phyloP scores from a whole-genome alignment of 2,797 vertebrate species.

The Spheniscus humboldti region DNA sequence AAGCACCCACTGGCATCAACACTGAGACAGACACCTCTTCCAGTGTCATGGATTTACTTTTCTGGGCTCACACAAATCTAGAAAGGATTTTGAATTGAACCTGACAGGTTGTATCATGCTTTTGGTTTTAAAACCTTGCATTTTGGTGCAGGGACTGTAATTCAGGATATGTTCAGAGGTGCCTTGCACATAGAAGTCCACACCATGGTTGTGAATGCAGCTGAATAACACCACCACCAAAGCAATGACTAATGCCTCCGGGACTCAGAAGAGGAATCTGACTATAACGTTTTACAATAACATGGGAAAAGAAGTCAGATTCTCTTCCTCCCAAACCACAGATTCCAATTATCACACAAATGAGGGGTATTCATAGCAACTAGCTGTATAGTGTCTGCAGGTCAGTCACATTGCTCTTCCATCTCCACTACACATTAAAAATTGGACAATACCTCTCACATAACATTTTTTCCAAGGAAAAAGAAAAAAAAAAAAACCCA shows the following conservation, averaged over 20 bases:
- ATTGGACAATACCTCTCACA: rapidly evolving
- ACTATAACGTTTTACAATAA: neutral
- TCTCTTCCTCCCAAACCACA: neutral
- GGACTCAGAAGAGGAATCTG: neutral
- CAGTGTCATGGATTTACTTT: neutral
- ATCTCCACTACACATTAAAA: neutral
- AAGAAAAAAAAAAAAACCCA: neutral
- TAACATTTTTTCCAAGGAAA: neutral
- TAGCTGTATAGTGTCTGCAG: neutral
- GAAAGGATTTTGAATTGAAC: neutral
- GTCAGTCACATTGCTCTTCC: neutral
- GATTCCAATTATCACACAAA: neutral
- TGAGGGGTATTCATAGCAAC: neutral
- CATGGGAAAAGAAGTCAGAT: neutral
- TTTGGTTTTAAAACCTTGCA: neutral
- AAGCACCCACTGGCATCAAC: neutral
- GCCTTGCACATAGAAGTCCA: neutral
- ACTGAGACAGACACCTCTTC: neutral
- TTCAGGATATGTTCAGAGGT: neutral
- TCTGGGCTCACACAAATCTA: neutral
- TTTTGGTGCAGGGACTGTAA: neutral
- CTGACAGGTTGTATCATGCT: neutral
- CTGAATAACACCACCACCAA: neutral
- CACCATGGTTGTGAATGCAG: neutral
- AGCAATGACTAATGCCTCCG: neutral